Evolutionary conservation across 2,113 vertebrate genomes (phyloP), one percentile per base, ranked within the genome.

Genomic region (Pao palembangensis): DNA sequence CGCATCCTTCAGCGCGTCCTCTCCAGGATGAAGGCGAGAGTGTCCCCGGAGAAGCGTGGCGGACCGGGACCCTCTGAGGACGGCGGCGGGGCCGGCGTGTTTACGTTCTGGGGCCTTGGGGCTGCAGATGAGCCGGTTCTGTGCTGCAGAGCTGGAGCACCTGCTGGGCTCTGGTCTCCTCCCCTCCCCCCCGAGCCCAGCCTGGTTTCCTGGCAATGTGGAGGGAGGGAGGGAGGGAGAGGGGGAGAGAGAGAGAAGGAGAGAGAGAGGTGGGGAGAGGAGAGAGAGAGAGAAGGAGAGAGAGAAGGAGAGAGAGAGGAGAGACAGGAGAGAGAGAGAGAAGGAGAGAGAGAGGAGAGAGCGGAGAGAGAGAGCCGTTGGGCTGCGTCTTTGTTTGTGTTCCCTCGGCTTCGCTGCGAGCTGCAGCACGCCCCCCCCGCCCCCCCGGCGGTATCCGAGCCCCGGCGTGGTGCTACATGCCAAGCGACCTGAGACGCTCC

Each of bases 401-500:
- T 85, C 75, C 73, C 77, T 81, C 23, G 15, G 76, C 84, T 86
- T 68, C 17, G 44, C 51, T 59, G 58, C 58, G 65, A 47, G 77
- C 73, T 61, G 71, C 54, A 58, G 69, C 61, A 58, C 52, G 65
- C 53, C 54, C 59, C 67, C 61, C 52, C 61, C 82, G 69, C 71
- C 69, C 69, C 23, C 38, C 34, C 66, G 25, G 28, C 47, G 6
- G 56, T 48, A 49, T 76, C 63, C 69, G 74, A 38, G 51, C 78
- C 73, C 75, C 71, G 58, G 81, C 78, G 58, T 79, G 70, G 79
- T 74, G 82, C 79, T 74, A 76, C 78, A 80, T 81, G 83, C 83
- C 80, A 79, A 78, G 74, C 77, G 85, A 85, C 88, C 85, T 84
- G 84, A 87, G 81, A 85, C 83, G 76, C 77, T 79, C 83, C 69